These are phyloP conservation scores for Hyppa rectilinea DNA, from an alignment of 2,888 invertebrate species.

Conservation along the genomic window DNA sequence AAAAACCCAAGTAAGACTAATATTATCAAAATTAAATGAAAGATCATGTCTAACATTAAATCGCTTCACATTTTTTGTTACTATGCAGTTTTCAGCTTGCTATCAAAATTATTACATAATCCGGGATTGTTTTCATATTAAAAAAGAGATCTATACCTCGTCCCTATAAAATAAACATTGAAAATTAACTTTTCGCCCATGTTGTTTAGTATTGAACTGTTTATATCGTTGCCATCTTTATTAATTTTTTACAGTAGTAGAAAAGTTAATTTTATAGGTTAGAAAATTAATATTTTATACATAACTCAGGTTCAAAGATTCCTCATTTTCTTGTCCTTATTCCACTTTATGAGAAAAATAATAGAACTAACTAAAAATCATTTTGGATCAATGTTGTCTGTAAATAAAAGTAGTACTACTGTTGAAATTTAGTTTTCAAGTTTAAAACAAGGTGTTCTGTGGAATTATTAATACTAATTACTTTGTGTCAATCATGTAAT, in stretches of 20 bases:
- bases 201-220: neutral
- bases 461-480: neutral
- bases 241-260: neutral
- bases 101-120: constrained; percentile 78
- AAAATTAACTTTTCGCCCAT: neutral
- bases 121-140: constrained; percentile 68
- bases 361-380: neutral
- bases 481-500: neutral
- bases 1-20: constrained; percentile 51
- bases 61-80: neutral
- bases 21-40: constrained; percentile 1
- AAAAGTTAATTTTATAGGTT: constrained; percentile 56
- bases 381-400: neutral
- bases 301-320: neutral
- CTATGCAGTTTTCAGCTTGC: constrained; percentile 15
- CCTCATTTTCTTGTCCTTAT: neutral
- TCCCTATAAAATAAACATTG: neutral
- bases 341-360: neutral
- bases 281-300: constrained; percentile 23
- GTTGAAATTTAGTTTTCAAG: neutral
- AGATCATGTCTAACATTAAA: neutral
- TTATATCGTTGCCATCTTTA: neutral
- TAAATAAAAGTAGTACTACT: neutral
- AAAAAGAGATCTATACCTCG: constrained; percentile 12
- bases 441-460: neutral